Conservation (phyloP, 2,113 vertebrate species). For the Zosterops hypoxanthus region DNA sequence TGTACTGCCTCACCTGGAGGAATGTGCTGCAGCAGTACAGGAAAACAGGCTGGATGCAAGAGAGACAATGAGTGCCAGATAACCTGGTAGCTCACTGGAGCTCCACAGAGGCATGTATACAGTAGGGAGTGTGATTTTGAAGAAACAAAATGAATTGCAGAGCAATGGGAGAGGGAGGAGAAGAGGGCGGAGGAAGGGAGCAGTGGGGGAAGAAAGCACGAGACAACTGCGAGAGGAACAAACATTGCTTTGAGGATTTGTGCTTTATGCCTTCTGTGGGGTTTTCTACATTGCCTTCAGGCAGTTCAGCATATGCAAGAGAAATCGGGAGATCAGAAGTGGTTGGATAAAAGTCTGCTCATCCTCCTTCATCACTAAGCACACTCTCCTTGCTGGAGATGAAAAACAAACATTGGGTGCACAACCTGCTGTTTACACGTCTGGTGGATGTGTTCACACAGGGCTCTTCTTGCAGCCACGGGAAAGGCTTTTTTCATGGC, state of each 20-base stretch:
- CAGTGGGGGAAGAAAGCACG: not conserved
- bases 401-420: slow-evolving; percentile 17
- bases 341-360: slow-evolving; percentile 7
- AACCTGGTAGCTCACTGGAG: not conserved
- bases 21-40: accelerated
- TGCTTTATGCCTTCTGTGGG: not conserved
- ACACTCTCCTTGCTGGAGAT: not conserved
- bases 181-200: not conserved
- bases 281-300: slow-evolving; percentile 20
- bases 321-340: not conserved
- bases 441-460: not conserved
- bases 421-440: not conserved
- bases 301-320: not conserved
- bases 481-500: not conserved
- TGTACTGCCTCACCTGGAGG: not conserved
- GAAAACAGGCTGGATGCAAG: not conserved
- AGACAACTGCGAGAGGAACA: not conserved
- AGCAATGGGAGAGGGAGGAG: not conserved
- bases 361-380: not conserved
- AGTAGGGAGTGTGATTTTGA: not conserved
- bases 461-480: not conserved
- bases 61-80: not conserved
- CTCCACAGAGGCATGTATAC: not conserved
- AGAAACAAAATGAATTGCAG: not conserved
- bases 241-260: not conserved